Conservation (phyloP, 2,888 invertebrate genomes). For the Dryomyza anilis region DNA sequence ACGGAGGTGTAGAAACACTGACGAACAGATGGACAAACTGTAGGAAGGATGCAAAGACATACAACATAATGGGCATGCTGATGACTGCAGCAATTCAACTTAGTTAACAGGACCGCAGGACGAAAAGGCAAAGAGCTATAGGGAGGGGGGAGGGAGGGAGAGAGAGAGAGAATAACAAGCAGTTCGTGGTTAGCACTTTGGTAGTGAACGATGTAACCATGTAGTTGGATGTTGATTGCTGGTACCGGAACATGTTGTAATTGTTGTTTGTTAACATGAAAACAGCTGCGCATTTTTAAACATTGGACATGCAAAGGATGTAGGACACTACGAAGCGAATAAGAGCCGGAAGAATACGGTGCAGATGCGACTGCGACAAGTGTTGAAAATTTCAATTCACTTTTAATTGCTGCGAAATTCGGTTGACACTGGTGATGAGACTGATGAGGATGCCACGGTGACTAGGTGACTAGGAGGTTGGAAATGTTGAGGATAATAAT, state of each 20-base stretch:
- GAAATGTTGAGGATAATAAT: background rate
- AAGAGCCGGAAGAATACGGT: background rate
- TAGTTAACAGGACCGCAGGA: too few relatives aligned
- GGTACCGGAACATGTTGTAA: background rate
- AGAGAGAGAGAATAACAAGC: background rate
- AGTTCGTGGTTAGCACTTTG: too few relatives aligned
- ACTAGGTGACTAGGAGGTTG: background rate
- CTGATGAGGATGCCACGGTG: background rate
- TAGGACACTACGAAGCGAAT: background rate
- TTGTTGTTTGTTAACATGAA: background rate
- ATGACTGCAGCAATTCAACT: too few relatives aligned
- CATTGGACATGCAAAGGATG: background rate
- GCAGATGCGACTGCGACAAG: conserved; percentile 9
- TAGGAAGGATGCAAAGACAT: too few relatives aligned
- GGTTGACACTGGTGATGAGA: conserved; percentile 19
- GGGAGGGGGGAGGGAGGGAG: background rate
- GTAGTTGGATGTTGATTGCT: background rate
- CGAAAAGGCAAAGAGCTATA: background rate
- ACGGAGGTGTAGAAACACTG: background rate
- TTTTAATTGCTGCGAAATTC: conserved; percentile 35
- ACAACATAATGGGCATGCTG: too few relatives aligned
- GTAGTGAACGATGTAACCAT: background rate
- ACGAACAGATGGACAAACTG: background rate
- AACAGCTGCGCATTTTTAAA: background rate
- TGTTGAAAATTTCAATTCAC: conserved; percentile 34